Base-by-base conservation (phyloP, 2,797 vertebrate genomes). In the Mastacembelus armatus region DNA sequence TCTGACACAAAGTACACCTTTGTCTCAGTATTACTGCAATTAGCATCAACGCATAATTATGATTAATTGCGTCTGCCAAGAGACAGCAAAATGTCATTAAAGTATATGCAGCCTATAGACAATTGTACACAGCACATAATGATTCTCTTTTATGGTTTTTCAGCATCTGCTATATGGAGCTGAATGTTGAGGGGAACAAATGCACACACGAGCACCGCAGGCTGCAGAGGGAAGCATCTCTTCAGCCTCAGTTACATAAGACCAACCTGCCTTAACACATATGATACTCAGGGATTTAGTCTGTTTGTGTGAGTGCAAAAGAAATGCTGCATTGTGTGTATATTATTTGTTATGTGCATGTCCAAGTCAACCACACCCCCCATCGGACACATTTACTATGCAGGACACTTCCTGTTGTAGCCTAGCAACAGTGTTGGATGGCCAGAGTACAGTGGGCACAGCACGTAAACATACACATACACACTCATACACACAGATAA, bases 331-430 rank as follows among this genome's bases (percentile, higher is more conserved):
- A 1, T 11, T 45, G 32, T 56, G 60, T 74, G 50, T 58, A 47
- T 66, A 47, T 71, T 36, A 24, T 78, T 66, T 72, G 27, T 82
- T 66, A 56, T 80, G 71, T 21, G 14, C 16, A 4, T 81, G 85
- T 66, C 73, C 82, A 84, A 89, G 84, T 87, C 67, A 86, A 75
- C 84, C 83, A 85, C 74, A 84, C 54, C 44, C 47, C 16, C n/a
- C 19, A 16, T 39, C 64, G 57, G 84, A 87, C 82, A 87, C 80
- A 83, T 86, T 91, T 86, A 89, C 85, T 87, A 91, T 91, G 84
- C 84, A 88, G 83, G 91, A 87, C 82, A 87, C 87, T 91, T 93
- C 88, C 88, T 85, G 84, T 84, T 18, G 91, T 92, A 91, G 76
- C 91, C 85, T 91, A 92, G 92, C 92, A 94, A 93, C 92, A 87